A percentile compares a stretch with the other conserved stretches of the same genome.
Conservation (phyloP, 2,113 vertebrate species). For the Poeciliopsis occidentalis region DNA sequence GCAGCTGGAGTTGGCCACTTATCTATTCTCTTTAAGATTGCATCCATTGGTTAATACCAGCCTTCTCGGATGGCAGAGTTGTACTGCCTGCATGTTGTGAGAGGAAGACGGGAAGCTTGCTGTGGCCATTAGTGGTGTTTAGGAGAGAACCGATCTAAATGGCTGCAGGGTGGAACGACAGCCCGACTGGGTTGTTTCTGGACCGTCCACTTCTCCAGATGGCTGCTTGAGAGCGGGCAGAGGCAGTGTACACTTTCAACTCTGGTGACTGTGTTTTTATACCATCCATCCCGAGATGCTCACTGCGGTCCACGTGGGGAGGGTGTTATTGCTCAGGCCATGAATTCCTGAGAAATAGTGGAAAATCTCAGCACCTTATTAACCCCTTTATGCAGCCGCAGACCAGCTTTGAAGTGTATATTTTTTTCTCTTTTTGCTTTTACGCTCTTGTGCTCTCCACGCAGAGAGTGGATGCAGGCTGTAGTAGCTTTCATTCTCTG, state of each 20-base stretch:
- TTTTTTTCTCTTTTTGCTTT: neutral
- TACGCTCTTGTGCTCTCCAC: neutral
- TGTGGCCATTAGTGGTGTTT: conserved; percentile 9
- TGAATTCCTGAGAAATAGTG: conserved; percentile 57
- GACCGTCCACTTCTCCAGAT: conserved; percentile 52
- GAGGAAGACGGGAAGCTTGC: neutral
- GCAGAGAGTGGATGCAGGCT: neutral
- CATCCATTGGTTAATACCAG: conserved; percentile 16
- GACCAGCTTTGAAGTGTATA: conserved; percentile 49
- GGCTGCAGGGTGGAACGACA: conserved; percentile 34
- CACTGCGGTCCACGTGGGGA: conserved; percentile 34
- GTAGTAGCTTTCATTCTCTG: neutral
- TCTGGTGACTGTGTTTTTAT: conserved; percentile 32
- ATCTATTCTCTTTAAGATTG: too few species aligned
- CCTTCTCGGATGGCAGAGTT: neutral
- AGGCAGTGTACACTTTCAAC: conserved; percentile 14
- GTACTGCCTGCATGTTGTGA: neutral
- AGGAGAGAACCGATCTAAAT: conserved; percentile 40
- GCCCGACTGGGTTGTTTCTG: conserved; percentile 32
- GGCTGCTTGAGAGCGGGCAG: conserved; percentile 39
- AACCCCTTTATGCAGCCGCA: conserved; percentile 46
- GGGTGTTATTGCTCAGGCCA: conserved; percentile 49
- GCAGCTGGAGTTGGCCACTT: too few species aligned
- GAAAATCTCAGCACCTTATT: conserved; percentile 53
- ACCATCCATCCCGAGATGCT: conserved; percentile 25